phyloP scores from a whole-genome alignment of 2,113 vertebrate species.

The Ranitomeya imitator region DNA sequence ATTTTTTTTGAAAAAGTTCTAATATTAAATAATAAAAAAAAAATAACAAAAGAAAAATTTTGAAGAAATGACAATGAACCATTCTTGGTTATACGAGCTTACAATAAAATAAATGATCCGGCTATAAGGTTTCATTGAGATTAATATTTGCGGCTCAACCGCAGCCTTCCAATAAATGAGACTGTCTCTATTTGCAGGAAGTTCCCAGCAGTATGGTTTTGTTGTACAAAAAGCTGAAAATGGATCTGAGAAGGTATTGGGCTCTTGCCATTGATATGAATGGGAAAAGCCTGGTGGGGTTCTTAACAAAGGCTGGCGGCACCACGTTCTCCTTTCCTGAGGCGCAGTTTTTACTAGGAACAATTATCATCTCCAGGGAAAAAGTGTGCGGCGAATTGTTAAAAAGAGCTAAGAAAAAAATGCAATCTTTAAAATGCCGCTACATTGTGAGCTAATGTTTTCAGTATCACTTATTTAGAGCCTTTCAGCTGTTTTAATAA shows the following conservation, averaged over 20 bases:
- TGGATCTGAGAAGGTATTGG: constrained; percentile 50
- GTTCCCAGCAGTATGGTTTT: constrained; percentile 47
- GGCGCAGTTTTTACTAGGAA: constrained; percentile 34
- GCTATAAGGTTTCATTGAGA: constrained; percentile 36
- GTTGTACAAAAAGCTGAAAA: constrained; percentile 39
- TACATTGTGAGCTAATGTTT: constrained; percentile 6
- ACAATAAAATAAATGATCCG: neutral
- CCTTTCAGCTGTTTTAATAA: constrained; percentile 33
- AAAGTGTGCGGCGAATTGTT: constrained; percentile 21
- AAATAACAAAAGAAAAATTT: neutral
- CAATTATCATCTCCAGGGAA: constrained; percentile 37
- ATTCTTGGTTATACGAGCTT: neutral
- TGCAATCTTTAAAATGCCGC: constrained; percentile 31
- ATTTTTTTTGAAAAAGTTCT: neutral
- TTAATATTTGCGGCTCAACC: constrained; percentile 31
- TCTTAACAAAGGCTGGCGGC: constrained; percentile 20
- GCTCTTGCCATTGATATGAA: constrained; percentile 58
- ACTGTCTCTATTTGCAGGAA: constrained; percentile 21
- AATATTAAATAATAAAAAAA: neutral
- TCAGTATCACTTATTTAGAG: constrained; percentile 42
- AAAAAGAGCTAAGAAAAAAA: constrained; percentile 47
- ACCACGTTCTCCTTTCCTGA: constrained; percentile 19
- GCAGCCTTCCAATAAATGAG: constrained; percentile 33
- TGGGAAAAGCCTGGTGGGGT: constrained; percentile 54
- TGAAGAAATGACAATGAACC: neutral